Conservation (phyloP, 1,140 invertebrate genomes). For the Dreissena polymorpha region DNA sequence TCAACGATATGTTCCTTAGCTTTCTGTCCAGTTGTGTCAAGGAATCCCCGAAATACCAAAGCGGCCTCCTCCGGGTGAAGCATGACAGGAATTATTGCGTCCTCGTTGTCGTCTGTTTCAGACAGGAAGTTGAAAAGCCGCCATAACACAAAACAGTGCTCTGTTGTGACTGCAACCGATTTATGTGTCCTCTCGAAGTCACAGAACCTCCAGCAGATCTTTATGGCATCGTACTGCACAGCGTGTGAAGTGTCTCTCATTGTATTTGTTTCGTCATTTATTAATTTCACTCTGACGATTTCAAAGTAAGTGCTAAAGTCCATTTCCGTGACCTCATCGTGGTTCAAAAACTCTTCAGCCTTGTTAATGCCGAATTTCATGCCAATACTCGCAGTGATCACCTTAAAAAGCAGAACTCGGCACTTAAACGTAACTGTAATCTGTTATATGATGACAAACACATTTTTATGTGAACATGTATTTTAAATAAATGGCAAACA, state of each 20-base stretch:
- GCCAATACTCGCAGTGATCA: slow-evolving; percentile 39
- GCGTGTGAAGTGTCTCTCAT: background rate
- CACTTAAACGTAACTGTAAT: too few species aligned
- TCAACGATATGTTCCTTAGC: slow-evolving; percentile 32
- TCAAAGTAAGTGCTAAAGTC: slow-evolving; percentile 44
- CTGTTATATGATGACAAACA: too few species aligned
- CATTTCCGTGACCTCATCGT: slow-evolving; percentile 8
- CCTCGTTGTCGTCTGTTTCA: slow-evolving; percentile 33
- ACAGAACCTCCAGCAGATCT: slow-evolving; percentile 49
- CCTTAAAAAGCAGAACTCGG: slow-evolving; percentile 22
- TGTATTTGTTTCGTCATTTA: slow-evolving; percentile 11
- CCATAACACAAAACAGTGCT: slow-evolving; percentile 39
- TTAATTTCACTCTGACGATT: slow-evolving; percentile 28
- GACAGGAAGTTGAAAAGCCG: slow-evolving; percentile 44
- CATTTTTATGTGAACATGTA: too few species aligned
- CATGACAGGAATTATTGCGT: slow-evolving; percentile 9
- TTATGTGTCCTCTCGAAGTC: slow-evolving; percentile 31
- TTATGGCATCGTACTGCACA: slow-evolving; percentile 9
- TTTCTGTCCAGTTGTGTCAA: slow-evolving; percentile 36
- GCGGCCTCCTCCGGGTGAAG: slow-evolving; percentile 38
- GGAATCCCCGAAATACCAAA: slow-evolving; percentile 23
- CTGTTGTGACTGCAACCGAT: slow-evolving; percentile 11
- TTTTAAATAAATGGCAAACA: too few species aligned
- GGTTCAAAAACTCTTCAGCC: slow-evolving; percentile 42
- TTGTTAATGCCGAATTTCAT: slow-evolving; percentile 34